Evolutionary conservation across 2,888 invertebrate genomes (phyloP).

Genomic region (Carabus problematicus): DNA sequence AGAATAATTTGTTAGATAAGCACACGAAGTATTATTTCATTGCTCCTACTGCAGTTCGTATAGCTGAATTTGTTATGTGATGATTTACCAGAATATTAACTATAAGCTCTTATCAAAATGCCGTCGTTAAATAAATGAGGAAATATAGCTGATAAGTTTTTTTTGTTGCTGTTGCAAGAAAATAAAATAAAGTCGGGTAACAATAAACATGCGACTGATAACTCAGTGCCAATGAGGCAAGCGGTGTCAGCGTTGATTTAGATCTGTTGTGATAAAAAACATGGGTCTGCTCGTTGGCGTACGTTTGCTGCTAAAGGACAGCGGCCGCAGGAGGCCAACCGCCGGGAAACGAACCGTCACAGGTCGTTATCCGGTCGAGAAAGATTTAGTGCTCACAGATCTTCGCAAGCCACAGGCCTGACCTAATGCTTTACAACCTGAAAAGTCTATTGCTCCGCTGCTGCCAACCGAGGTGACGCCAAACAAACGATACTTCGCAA

Average conservation of each 20-base stretch:
- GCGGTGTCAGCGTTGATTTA: constrained; percentile 38
- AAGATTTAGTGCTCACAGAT: constrained; percentile 50
- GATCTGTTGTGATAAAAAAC: constrained; percentile 40
- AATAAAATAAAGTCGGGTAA: constrained; percentile 12
- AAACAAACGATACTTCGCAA: constrained; percentile 35
- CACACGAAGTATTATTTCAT: too few species aligned
- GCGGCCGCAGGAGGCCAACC: constrained; percentile 49
- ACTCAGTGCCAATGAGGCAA: constrained; percentile 38
- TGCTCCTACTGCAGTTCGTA: too few species aligned
- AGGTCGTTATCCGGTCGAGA: constrained; percentile 49
- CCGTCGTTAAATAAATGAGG: not conserved
- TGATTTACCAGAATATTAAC: too few species aligned
- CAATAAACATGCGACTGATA: constrained; percentile 38
- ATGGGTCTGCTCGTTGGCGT: constrained; percentile 4
- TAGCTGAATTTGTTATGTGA: too few species aligned
- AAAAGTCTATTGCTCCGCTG: constrained; percentile 47
- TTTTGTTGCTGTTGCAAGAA: constrained; percentile 3
- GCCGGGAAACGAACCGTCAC: constrained; percentile 44
- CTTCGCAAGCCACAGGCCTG: constrained; percentile 46
- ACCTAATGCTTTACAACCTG: constrained; percentile 51
- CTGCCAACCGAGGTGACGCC: constrained; percentile 33
- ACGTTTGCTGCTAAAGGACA: constrained; percentile 33
- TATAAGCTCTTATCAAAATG: too few species aligned
- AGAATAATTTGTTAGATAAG: too few species aligned
- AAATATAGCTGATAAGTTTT: constrained; percentile 21